A percentile compares a stretch with the other conserved stretches of the same genome.
phyloP scores from a whole-genome alignment of 2,113 vertebrate genomes.

The Ursus arctos region DNA sequence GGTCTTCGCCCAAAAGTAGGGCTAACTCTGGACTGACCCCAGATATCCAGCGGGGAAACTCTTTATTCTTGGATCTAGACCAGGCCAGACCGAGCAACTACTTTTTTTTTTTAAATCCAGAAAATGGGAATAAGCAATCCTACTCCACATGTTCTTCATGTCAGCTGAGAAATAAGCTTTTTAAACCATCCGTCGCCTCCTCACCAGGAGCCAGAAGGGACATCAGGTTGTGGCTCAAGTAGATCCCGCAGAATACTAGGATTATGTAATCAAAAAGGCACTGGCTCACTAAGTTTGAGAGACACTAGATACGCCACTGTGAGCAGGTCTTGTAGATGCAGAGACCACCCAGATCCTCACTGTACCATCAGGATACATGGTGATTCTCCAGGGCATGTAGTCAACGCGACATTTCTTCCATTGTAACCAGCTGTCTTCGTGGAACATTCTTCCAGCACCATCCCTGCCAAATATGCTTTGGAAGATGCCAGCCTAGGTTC shows the following conservation, averaged over 20 bases:
- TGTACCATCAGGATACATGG: not conserved
- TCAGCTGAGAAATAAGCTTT: slow-evolving; percentile 39
- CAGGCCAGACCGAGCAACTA: not conserved
- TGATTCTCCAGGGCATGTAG: not conserved
- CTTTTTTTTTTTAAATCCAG: not conserved
- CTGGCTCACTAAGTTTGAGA: not conserved
- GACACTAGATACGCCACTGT: not conserved
- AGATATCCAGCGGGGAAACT: not conserved
- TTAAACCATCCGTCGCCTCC: not conserved
- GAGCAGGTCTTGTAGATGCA: not conserved
- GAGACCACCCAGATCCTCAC: not conserved
- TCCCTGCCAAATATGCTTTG: not conserved
- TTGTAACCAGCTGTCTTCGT: not conserved
- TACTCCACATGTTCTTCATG: not conserved
- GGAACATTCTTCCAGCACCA: not conserved
- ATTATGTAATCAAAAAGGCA: not conserved
- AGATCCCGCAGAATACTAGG: not conserved
- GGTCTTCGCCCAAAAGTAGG: slow-evolving; percentile 39
- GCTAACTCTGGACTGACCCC: not conserved
- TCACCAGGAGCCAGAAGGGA: not conserved
- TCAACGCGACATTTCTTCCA: not conserved
- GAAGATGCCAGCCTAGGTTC: not conserved
- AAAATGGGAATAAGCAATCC: slow-evolving; percentile 51
- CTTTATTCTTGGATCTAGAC: slow-evolving; percentile 44
- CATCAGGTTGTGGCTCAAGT: slow-evolving; percentile 12